These are phyloP conservation scores for Catamblyrhynchus diadema DNA, from an alignment of 2,797 vertebrate genomes.

Conservation along the genomic window DNA sequence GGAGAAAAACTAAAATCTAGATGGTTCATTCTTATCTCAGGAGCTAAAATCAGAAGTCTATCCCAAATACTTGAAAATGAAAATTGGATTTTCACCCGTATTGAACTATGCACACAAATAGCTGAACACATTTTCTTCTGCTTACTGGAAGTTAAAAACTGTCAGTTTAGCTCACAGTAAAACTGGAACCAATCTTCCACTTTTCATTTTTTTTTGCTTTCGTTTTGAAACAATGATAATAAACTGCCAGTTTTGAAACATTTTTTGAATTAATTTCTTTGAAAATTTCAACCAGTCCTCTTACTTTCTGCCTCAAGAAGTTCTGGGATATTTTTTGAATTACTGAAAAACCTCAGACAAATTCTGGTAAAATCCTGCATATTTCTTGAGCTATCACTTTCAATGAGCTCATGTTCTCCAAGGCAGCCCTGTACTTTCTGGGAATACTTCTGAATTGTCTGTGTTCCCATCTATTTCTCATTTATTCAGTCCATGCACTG, in stretches of 20 bases:
- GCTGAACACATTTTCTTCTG: neutral
- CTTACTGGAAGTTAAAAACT: neutral
- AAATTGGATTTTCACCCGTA: neutral
- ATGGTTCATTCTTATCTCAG: neutral
- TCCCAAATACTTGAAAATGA: neutral
- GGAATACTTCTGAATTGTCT: neutral
- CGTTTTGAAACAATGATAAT: neutral
- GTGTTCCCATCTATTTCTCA: neutral
- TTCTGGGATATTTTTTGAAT: neutral
- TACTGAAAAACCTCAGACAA: neutral
- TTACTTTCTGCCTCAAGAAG: neutral
- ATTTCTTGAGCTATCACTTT: neutral
- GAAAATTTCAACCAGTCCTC: neutral
- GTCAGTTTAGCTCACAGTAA: neutral
- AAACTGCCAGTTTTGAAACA: neutral
- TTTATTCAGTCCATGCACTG: neutral
- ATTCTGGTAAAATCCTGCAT: neutral
- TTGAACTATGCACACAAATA: neutral
- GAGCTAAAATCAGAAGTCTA: neutral
- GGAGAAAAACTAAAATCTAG: neutral
- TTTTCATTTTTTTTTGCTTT: neutral
- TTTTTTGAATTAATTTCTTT: neutral
- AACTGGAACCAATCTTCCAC: neutral
- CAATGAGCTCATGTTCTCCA: neutral
- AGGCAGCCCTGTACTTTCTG: neutral